Base-by-base conservation (phyloP, 2,888 invertebrate species). In the Clistopyga incitator region DNA sequence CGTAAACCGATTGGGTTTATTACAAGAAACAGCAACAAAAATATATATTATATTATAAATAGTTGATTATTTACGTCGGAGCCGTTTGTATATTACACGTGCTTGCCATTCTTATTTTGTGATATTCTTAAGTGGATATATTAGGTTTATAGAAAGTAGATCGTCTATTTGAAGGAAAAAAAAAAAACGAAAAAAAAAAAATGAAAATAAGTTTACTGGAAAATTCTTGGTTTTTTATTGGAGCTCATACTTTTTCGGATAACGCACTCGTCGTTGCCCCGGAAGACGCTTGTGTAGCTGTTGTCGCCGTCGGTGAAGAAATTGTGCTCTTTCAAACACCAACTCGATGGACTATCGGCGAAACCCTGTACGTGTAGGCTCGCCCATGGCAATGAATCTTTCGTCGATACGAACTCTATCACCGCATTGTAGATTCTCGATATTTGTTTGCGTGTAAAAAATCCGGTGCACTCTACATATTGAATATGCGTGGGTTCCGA, bases 291-390 rank as follows among this genome's bases (percentile, higher is more conserved):
- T 23, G 94, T 92, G 82, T 93, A 94, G 77, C 94, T 93, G 88
- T 95, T 94, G 86, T 95, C 94, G 65, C 94, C 94, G 86, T 94
- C 94, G 0, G 92, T 92, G 78, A 91, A 93, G 86, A 93, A 94
- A 82, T 91, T 91, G 87, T 95, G 94, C 88, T 95, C 94, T 64
- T 93, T 91, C 59, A 92, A 88, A 78, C 89, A 90, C 94, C 94
- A 95, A 78, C 93, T 93, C 1, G 94, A 90, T 15, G 95, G 94
- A 78, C 94, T 91, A 88, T 95, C 95, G 2, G 93, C 93, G 90
- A 95, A 95, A 52, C 95, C 95, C 88, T 95, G 94, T 8, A 95
- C 93, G 86, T 95, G 94, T 61, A 95, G 87, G 64, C 94, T 93
- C 59, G 91, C 89, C 95, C 95, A 95, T 2, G 93, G 92, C 76